phyloP scores from a whole-genome alignment of 92 coral and sea anemone genomes.

The Actinernus sp. region DNA sequence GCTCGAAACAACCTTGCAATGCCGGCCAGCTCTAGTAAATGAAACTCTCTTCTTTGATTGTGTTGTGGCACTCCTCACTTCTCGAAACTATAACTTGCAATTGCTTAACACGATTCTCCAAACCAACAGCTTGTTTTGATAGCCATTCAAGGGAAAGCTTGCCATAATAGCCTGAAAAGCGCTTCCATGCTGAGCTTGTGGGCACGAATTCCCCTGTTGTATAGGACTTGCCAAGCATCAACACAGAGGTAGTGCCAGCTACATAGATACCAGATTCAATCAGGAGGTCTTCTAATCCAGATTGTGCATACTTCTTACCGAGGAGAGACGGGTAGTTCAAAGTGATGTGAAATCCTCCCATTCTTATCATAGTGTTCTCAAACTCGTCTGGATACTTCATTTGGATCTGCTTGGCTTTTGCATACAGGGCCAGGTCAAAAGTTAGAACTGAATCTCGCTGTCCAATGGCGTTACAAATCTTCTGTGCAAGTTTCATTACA shows the following conservation, averaged over 20 bases:
- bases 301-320: conserved; percentile 25
- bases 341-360: conserved; percentile 74
- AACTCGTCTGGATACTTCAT: conserved; percentile 46
- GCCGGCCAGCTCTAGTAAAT: conserved; percentile 14
- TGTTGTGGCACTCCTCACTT: conserved; percentile 18
- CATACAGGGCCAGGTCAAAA: conserved; percentile 49
- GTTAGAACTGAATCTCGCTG: conserved; percentile 47
- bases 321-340: conserved; percentile 23
- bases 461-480: conserved; percentile 25
- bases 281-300: conserved; percentile 67
- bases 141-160: conserved; percentile 27
- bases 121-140: conserved; percentile 17
- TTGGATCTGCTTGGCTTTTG: conserved; percentile 71
- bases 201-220: conserved; percentile 3
- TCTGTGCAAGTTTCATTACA: conserved; percentile 53
- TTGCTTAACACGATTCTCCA: conserved; percentile 13
- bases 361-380: conserved; percentile 43
- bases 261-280: conserved; percentile 68
- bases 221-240: conserved; percentile 59
- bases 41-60: conserved; percentile 21
- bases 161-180: conserved; percentile 14
- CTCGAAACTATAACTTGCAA: too few relatives aligned
- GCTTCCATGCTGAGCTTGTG: conserved; percentile 8
- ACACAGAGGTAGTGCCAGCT: conserved; percentile 33
- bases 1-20: conserved; percentile 16